A percentile compares a stretch with the other conserved stretches of the same genome.
Evolutionary conservation across 2,113 vertebrate genomes (phyloP).

Genomic region (Sceloporus tristichus): DNA sequence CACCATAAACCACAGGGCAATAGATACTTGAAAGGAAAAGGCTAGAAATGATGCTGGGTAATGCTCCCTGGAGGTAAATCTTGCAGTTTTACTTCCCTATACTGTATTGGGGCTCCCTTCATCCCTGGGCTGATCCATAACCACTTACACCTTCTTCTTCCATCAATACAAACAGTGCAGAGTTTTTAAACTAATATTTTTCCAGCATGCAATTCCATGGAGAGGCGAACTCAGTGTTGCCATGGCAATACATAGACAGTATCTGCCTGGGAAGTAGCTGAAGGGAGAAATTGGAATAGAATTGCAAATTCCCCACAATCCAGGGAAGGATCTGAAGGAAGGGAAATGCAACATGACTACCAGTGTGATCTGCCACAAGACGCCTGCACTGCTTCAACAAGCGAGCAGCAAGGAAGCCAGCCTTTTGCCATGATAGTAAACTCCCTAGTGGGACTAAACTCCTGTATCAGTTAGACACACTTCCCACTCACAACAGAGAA

Average conservation of each 20-base stretch:
- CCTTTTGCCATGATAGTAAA: conserved; percentile 22
- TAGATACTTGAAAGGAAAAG: conserved; percentile 7
- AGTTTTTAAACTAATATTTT: conserved; percentile 81
- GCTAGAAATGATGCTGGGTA: neutral
- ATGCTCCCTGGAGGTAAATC: conserved; percentile 17
- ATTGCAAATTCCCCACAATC: conserved; percentile 77
- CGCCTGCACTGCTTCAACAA: conserved; percentile 21
- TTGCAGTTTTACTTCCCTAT: conserved; percentile 26
- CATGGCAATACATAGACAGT: conserved; percentile 76
- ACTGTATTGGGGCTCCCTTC: conserved; percentile 57
- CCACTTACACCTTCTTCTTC: conserved; percentile 60
- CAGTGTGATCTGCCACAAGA: conserved; percentile 11
- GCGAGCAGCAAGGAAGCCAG: conserved; percentile 5
- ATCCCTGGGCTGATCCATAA: conserved; percentile 70
- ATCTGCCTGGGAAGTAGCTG: conserved; percentile 77
- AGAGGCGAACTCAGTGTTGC: conserved; percentile 74
- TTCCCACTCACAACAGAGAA: neutral
- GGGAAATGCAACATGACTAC: conserved; percentile 37
- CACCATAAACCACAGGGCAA: conserved; percentile 25
- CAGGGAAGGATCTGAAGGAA: conserved; percentile 66
- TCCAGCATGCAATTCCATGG: conserved; percentile 74
- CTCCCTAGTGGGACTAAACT: neutral
- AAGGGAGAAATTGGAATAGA: conserved; percentile 77
- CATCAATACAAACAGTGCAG: conserved; percentile 73
- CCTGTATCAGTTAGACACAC: neutral